These are phyloP conservation scores for Auanema freiburgensis DNA, from an alignment of 2,888 invertebrate species.

Conservation along the genomic window DNA sequence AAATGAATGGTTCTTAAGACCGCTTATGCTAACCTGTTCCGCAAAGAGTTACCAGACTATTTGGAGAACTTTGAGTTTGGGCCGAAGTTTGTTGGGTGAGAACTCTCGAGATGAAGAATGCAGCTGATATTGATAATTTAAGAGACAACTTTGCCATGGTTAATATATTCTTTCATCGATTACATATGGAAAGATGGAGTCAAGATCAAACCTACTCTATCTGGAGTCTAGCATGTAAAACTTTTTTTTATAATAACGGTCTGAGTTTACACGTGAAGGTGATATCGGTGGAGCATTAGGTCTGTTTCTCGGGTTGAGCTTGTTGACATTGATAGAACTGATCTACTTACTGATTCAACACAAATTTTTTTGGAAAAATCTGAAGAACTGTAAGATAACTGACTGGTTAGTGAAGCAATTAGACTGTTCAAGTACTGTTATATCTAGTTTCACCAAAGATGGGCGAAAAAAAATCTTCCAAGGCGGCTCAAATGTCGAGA, in stretches of 20 bases:
- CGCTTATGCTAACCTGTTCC: constrained; percentile 57
- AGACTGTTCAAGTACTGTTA: not conserved
- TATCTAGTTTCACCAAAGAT: not conserved
- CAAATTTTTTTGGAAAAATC: constrained; percentile 13
- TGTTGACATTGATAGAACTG: constrained; percentile 61
- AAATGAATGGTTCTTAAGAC: constrained; percentile 26
- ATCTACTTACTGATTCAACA: constrained; percentile 49
- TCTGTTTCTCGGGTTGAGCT: constrained; percentile 58
- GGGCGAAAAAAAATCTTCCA: no score
- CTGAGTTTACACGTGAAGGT: constrained; percentile 31
- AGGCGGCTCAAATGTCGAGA: no score
- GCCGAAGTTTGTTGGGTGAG: constrained; percentile 55
- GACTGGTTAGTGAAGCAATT: not conserved
- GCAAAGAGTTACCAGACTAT: constrained; percentile 60
- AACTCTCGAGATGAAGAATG: not conserved
- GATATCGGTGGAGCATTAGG: constrained; percentile 63
- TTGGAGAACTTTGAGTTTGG: constrained; percentile 61
- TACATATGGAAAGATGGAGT: constrained; percentile 61
- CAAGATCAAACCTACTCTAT: constrained; percentile 59
- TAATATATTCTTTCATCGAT: constrained; percentile 61
- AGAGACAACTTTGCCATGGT: constrained; percentile 64
- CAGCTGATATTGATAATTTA: constrained; percentile 5
- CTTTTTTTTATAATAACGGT: not conserved
- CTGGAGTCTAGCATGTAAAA: constrained; percentile 58
- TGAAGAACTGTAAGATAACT: not conserved